Base-by-base conservation (phyloP, 2,797 vertebrate species). In the Cyclopterus lumpus region DNA sequence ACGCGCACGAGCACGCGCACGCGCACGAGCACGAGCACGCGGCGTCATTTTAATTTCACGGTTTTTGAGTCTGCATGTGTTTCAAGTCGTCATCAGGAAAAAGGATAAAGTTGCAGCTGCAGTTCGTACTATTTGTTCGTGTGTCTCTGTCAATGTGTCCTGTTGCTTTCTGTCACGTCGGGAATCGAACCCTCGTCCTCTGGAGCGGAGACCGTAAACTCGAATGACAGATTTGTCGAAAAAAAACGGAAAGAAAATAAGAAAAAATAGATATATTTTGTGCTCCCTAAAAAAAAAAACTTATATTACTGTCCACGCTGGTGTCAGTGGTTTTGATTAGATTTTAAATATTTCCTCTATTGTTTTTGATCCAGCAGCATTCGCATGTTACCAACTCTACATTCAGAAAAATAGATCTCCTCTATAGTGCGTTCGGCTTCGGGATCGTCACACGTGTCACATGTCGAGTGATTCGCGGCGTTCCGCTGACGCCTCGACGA, bases 31-130 rank as follows among this genome's bases (percentile, higher is more conserved):
- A 78, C 71, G 3, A 62, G 76, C 67, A 81, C 78, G 36, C 10
- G 36, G 6, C 36, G 38, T 40, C 12, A 5, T 82, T 88, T 87
- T 69, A 20, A 20, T 83, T 85, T 82, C 67, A 68, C 81, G 75
- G 15, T 78, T 80, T 88, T 81, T 71, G 62, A 90, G 75, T 92
- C 82, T 92, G 88, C 83, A 89, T 90, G 86, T 83, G 86, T 90
- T 53, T 94, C 92, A 94, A 95, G 93, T 94, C 90, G 79, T 93
- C 72, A 84, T 94, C 92, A 93, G 93, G 93, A 95, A 92, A 26
- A 90, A 73, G 74, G 84, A 90, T 28, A 88, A 86, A 71, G 84
- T 90, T 82, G 67, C 79, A 88, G 89, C 85, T 91, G 84, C 81
- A 82, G 88, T 89, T 72, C 67, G 81, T 77, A 79, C 60, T 64